These are phyloP conservation scores for Cynaeus angustus DNA, from an alignment of 2,888 invertebrate species.

Conservation along the genomic window DNA sequence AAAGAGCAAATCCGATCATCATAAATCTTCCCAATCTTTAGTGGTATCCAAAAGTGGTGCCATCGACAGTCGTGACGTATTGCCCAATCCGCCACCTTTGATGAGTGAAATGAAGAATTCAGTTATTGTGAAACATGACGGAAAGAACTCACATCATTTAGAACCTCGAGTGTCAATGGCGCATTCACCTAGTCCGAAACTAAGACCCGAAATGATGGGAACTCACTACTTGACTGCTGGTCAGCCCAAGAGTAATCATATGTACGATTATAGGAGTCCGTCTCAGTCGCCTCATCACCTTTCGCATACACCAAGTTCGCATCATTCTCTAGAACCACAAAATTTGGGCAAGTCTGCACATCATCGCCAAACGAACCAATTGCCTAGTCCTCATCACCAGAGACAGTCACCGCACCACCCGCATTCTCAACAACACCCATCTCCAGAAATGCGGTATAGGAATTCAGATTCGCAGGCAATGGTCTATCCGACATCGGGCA, in stretches of 20 bases:
- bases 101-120: constrained; percentile 82
- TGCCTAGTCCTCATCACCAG: constrained; percentile 72
- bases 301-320: constrained; percentile 66
- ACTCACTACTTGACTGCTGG: constrained; percentile 75
- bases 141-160: constrained; percentile 76
- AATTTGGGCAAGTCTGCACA: constrained; percentile 65
- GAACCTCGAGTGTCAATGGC: constrained; percentile 73
- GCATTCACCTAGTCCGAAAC: constrained; percentile 76
- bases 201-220: constrained; percentile 73
- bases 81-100: constrained; percentile 81
- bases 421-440: constrained; percentile 67
- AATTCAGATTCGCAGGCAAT: constrained; percentile 66
- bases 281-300: constrained; percentile 71
- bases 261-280: constrained; percentile 71
- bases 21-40: constrained; percentile 67
- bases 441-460: constrained; percentile 64
- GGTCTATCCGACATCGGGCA: constrained; percentile 64
- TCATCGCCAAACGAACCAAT: constrained; percentile 65
- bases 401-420: constrained; percentile 71
- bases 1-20: constrained; percentile 76
- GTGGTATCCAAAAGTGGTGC: constrained; percentile 67
- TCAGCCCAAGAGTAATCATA: constrained; percentile 65
- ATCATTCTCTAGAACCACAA: constrained; percentile 66
- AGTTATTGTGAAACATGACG: constrained; percentile 87
- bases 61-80: constrained; percentile 61